Evolutionary conservation across 2,888 invertebrate species (phyloP), one percentile per base, ranked within the genome.

Genomic region (Pherbina coryleti): DNA sequence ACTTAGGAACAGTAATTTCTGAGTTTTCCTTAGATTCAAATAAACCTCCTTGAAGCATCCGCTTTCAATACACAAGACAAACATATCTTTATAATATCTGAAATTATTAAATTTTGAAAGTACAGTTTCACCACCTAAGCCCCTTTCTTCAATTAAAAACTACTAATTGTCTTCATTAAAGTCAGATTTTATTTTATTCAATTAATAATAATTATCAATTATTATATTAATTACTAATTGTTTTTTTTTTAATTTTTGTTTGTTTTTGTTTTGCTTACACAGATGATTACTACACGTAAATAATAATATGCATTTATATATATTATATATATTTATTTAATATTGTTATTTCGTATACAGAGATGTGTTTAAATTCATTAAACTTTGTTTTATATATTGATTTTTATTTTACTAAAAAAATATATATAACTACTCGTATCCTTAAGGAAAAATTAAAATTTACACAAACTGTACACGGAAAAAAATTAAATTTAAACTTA

Each of bases 341-440:
- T 55, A 67, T 55, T 66, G 34, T 75, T 55, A 74, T 53, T 67
- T 55, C 75, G 75, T 75, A 75, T 75, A 75, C 75, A 67, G 75
- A 53, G 75, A 67, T 75, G 75, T 75, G 55, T 55, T 55, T 55
- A 28, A 55, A 1, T 55, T 75, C 67, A 53, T 25, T 69, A 22
- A 17, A 67, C 67, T 44, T 44, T 44, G 44, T 44, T 44, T 44
- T 14, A 44, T 44, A 11, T 44, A 44, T 44, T 31, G 5, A 4
- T 44, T 44, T 44, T 44, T 44, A 14, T 11, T 11, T 11, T 11
- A 1, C 44, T 44, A 7, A 44, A 11, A 44, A 44, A 44, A 44
- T n/a, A n/a, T n/a, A n/a, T n/a, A 44, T 11, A 44, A 66, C n/a
- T n/a, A 51, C 25, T 60, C 8, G 14, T 74, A 53, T 49, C 19